Evolutionary conservation across 1,140 invertebrate genomes (phyloP).

Genomic region (Cataglyphis hispanica): DNA sequence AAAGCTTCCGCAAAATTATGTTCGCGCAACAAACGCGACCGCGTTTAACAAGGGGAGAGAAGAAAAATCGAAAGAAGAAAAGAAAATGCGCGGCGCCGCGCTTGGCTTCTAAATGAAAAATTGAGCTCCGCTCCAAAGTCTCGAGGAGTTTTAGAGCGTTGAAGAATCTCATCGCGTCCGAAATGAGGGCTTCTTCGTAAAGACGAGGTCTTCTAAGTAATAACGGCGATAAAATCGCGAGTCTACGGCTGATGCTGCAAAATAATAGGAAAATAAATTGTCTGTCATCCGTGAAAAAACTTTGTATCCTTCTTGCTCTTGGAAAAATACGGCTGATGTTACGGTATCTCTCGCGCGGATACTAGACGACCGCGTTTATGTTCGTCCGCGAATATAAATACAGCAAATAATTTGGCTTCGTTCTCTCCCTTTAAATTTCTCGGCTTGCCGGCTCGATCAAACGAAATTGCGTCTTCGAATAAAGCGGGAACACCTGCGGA

Average conservation of each 20-base stretch:
- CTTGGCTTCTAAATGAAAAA: conserved; percentile 58
- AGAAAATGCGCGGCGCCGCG: conserved; percentile 31
- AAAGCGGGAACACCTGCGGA: conserved; percentile 9
- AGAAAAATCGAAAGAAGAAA: conserved; percentile 24
- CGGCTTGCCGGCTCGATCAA: background rate
- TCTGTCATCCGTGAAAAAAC: background rate
- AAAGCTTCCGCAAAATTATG: conserved; percentile 36
- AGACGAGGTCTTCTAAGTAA: conserved; percentile 5
- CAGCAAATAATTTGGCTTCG: conserved; percentile 42
- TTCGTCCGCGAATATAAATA: conserved; percentile 38
- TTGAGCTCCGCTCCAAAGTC: conserved; percentile 39
- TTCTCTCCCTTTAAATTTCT: conserved; percentile 39
- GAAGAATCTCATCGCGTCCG: conserved; percentile 45
- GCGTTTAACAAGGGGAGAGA: background rate
- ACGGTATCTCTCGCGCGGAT: conserved; percentile 1
- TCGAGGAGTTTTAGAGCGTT: conserved; percentile 34
- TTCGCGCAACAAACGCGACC: conserved; percentile 19
- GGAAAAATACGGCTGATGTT: background rate
- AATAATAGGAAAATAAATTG: conserved; percentile 45
- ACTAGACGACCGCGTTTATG: conserved; percentile 8
- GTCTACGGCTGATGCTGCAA: conserved; percentile 5
- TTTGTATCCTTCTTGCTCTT: background rate
- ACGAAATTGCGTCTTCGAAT: conserved; percentile 18
- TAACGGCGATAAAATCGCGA: conserved; percentile 31
- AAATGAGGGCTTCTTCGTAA: conserved; percentile 2